A percentile compares a stretch with the other conserved stretches of the same genome.
Evolutionary conservation across 2,888 invertebrate species (phyloP).

Genomic region (Xestobium rufovillosum): DNA sequence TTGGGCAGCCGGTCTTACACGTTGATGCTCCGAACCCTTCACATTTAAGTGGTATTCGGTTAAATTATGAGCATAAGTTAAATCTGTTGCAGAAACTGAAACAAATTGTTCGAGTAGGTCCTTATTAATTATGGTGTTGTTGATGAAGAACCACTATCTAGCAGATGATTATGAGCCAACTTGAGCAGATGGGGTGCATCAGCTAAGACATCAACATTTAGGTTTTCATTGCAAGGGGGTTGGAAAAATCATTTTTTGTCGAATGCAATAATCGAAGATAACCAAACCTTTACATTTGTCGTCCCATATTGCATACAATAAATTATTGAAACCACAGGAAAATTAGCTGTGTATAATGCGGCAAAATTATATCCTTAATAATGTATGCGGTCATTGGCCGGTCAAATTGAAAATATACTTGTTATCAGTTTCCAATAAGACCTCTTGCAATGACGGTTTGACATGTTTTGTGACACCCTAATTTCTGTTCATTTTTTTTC

Average conservation of each 20-base stretch:
- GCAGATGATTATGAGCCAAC: conserved; percentile 21
- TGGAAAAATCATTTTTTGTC: conserved; percentile 19
- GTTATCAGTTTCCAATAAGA: conserved; percentile 9
- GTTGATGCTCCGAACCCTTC: conserved; percentile 21
- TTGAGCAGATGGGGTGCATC: conserved; percentile 25
- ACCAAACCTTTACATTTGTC: conserved; percentile 17
- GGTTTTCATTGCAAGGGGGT: conserved; percentile 17
- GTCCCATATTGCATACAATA: conserved; percentile 25
- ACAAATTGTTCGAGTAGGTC: conserved; percentile 16
- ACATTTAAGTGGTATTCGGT: conserved; percentile 22
- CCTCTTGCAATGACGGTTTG: conserved; percentile 3
- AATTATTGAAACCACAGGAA: conserved; percentile 24
- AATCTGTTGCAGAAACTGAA: conserved; percentile 17
- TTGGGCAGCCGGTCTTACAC: conserved; percentile 22
- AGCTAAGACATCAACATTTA: conserved; percentile 21
- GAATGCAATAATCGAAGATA: conserved; percentile 16
- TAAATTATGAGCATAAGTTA: conserved; percentile 22
- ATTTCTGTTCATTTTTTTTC: too few species aligned
- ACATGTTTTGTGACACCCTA: too few species aligned
- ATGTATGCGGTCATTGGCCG: conserved; percentile 23
- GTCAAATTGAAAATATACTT: conserved; percentile 27
- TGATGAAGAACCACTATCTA: conserved; percentile 17
- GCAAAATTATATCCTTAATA: conserved; percentile 20
- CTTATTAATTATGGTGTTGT: conserved; percentile 11
- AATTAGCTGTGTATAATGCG: conserved; percentile 20